phyloP scores from a whole-genome alignment of 2,888 invertebrate genomes.

The Chamaedrilus cognettii region DNA sequence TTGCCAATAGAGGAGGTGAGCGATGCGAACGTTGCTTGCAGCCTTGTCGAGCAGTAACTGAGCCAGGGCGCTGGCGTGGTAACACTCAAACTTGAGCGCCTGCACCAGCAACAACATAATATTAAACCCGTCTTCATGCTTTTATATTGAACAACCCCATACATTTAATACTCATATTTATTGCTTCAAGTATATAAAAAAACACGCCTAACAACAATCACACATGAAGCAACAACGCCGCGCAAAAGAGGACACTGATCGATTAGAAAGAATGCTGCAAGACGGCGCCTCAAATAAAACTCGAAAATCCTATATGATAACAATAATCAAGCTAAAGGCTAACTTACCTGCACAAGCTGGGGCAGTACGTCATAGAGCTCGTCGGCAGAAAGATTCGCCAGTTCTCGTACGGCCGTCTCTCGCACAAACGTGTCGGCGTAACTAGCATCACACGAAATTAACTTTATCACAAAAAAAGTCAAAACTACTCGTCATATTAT shows the following conservation, averaged over 20 bases:
- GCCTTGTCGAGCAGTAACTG: slow-evolving; percentile 80
- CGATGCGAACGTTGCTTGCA: slow-evolving; percentile 83
- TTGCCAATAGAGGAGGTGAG: slow-evolving; percentile 92
- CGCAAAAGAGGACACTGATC: too few species aligned
- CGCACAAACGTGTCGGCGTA: slow-evolving; percentile 92
- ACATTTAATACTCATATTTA: too few species aligned
- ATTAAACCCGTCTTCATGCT: too few species aligned
- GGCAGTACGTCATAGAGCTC: slow-evolving; percentile 90
- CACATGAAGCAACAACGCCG: too few species aligned
- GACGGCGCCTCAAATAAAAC: neutral
- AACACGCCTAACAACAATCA: too few species aligned
- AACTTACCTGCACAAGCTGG: slow-evolving; percentile 82
- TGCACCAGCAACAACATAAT: slow-evolving; percentile 39
- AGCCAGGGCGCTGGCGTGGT: slow-evolving; percentile 85
- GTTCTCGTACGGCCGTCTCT: slow-evolving; percentile 79
- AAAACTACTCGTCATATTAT: too few species aligned
- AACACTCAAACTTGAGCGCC: slow-evolving; percentile 74
- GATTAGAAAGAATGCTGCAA: too few species aligned
- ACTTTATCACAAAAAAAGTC: too few species aligned
- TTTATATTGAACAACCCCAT: too few species aligned
- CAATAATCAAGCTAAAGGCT: neutral
- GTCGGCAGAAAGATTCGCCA: slow-evolving; percentile 79
- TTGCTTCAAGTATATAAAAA: too few species aligned
- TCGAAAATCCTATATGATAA: neutral
- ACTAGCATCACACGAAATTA: too few species aligned